Conservation (phyloP, 2,888 invertebrate genomes). For the Fragum sueziense region DNA sequence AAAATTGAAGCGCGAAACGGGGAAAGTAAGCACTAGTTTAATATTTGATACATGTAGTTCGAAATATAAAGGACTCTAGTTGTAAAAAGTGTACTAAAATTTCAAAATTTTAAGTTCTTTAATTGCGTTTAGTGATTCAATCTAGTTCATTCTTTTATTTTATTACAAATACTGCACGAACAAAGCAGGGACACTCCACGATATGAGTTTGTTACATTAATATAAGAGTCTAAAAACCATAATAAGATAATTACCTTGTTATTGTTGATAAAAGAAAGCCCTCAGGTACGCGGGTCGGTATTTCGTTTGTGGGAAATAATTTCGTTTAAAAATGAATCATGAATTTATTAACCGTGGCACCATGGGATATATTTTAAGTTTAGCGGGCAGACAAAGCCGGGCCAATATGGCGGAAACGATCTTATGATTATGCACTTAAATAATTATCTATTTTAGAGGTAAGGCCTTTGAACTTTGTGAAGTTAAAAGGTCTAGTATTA, state of each 20-base stretch:
- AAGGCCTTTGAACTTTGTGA: constrained; percentile 9
- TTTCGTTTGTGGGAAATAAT: constrained; percentile 18
- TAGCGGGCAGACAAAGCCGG: background rate
- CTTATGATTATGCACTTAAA: constrained; percentile 12
- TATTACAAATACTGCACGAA: background rate
- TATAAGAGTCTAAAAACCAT: constrained; percentile 6
- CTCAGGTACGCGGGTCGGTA: constrained; percentile 11
- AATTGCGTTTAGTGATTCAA: background rate
- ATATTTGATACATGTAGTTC: no score
- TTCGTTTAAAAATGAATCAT: constrained; percentile 19
- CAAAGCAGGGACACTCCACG: background rate
- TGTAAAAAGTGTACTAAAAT: no score
- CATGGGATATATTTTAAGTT: constrained; percentile 11
- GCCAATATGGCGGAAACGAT: constrained; percentile 11
- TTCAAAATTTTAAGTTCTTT: background rate
- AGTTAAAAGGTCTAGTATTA: background rate
- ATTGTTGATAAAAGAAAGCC: constrained; percentile 28
- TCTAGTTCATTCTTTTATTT: background rate
- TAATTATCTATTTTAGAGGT: constrained; percentile 15
- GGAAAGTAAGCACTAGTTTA: no score
- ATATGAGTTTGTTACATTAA: background rate
- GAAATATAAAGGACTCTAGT: no score
- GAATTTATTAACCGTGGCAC: constrained; percentile 21
- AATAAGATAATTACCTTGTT: constrained; percentile 21
- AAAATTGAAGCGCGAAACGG: no score